A percentile compares a stretch with the other conserved stretches of the same genome.
phyloP scores from a whole-genome alignment of 2,888 invertebrate species.

The Cremastinae sp. region DNA sequence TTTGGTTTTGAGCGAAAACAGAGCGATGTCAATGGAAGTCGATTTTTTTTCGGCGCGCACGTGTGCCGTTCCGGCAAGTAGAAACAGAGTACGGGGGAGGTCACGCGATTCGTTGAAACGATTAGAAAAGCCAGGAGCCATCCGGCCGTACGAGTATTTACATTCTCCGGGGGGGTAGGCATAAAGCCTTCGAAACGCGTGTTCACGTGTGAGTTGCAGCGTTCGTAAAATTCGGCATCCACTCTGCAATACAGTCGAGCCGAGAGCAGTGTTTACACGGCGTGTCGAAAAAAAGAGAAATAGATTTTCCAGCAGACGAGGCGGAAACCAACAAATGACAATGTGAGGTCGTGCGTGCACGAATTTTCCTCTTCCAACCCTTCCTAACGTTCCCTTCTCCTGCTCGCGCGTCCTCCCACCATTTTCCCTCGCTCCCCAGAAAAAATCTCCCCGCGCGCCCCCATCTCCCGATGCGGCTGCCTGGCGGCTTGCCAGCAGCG shows the following conservation, averaged over 20 bases:
- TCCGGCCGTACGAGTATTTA: conserved; percentile 49
- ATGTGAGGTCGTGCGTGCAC: conserved; percentile 71
- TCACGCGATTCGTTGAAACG: conserved; percentile 44
- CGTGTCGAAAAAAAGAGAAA: conserved; percentile 72
- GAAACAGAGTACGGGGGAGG: conserved; percentile 15
- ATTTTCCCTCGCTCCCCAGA: conserved; percentile 2
- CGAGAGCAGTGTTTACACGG: conserved; percentile 58
- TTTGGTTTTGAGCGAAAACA: no score
- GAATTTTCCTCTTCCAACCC: conserved; percentile 43
- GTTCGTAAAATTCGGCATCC: conserved; percentile 35
- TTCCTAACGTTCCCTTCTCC: background rate
- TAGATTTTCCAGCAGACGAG: conserved; percentile 77
- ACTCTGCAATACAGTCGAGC: conserved; percentile 54
- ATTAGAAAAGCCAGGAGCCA: conserved; percentile 56
- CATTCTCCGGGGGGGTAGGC: conserved; percentile 22
- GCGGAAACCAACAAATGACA: conserved; percentile 76
- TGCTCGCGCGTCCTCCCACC: background rate
- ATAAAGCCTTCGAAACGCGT: conserved; percentile 8
- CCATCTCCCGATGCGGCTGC: conserved; percentile 19
- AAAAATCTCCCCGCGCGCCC: conserved; percentile 3
- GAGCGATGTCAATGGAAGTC: background rate
- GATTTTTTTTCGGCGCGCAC: background rate
- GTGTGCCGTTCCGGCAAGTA: conserved; percentile 11
- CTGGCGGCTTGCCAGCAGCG: conserved; percentile 72
- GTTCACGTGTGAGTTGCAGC: conserved; percentile 23